Evolutionary conservation across 2,113 vertebrate species (phyloP).

Genomic region (Nibea coibor): DNA sequence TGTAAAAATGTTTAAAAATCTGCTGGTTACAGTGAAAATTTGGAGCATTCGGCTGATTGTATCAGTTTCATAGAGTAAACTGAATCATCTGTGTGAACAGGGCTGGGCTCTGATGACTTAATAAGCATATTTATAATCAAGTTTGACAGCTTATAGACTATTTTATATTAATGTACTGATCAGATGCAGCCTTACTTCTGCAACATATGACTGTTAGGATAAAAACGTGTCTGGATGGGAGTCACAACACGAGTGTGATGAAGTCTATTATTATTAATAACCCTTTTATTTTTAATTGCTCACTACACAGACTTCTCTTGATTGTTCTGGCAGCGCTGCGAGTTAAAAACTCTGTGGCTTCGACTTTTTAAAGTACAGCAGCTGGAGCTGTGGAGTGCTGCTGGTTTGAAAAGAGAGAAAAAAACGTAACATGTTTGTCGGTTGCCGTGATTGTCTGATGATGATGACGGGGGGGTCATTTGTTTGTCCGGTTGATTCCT

Average conservation of each 20-base stretch:
- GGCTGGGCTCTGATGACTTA: not conserved
- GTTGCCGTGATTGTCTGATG: constrained; percentile 43
- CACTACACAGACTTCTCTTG: not conserved
- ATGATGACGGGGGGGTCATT: constrained; percentile 5
- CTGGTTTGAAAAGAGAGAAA: not conserved
- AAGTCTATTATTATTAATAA: not conserved
- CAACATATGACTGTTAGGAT: constrained; percentile 1
- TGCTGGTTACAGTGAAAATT: constrained; percentile 20
- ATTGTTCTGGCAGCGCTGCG: constrained; percentile 27
- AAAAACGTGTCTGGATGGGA: not conserved
- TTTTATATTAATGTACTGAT: not conserved
- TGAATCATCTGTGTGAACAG: not conserved
- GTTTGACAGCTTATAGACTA: not conserved
- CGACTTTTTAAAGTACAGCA: not conserved
- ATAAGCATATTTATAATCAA: not conserved
- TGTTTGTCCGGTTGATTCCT: constrained; percentile 16
- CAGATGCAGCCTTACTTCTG: not conserved
- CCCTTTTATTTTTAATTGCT: not conserved
- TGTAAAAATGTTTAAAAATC: not conserved
- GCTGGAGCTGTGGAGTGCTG: constrained; percentile 17
- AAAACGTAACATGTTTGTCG: not conserved
- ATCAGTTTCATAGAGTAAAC: constrained; percentile 13
- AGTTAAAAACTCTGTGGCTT: too few relatives aligned
- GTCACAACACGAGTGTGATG: not conserved
- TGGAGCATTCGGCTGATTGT: constrained; percentile 15